phyloP scores from a whole-genome alignment of 2,888 invertebrate species.

The Thymelicus sylvestris region DNA sequence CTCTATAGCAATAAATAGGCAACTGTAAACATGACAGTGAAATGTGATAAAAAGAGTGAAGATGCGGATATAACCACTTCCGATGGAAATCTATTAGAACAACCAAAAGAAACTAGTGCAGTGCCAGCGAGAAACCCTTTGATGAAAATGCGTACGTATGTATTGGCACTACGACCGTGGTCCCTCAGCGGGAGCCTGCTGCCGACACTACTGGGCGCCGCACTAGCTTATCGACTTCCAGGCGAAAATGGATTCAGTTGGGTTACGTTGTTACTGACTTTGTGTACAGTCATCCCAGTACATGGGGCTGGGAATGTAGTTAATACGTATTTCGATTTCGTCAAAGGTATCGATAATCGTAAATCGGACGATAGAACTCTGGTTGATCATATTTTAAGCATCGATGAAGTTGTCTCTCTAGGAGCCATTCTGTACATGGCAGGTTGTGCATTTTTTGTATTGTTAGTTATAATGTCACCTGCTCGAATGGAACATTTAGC shows the following conservation, averaged over 20 bases:
- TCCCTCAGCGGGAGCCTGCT: slow-evolving; percentile 95
- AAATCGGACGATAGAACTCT: slow-evolving; percentile 97
- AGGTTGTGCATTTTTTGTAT: slow-evolving; percentile 93
- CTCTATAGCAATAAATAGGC: neutral
- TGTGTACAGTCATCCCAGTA: slow-evolving; percentile 94
- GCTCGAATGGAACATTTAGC: slow-evolving; percentile 98
- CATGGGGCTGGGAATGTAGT: slow-evolving; percentile 98
- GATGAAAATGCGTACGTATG: slow-evolving; percentile 95
- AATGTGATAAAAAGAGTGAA: slow-evolving; percentile 55
- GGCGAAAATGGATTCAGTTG: slow-evolving; percentile 91
- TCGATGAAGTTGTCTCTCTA: slow-evolving; percentile 91
- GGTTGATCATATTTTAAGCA: slow-evolving; percentile 94
- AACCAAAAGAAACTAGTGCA: slow-evolving; percentile 66
- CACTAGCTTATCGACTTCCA: slow-evolving; percentile 93
- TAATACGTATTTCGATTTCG: slow-evolving; percentile 97
- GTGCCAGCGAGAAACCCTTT: slow-evolving; percentile 80
- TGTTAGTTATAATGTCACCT: slow-evolving; percentile 91
- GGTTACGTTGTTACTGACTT: slow-evolving; percentile 91
- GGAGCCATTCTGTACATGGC: slow-evolving; percentile 95
- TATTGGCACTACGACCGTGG: slow-evolving; percentile 96
- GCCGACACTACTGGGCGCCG: slow-evolving; percentile 95
- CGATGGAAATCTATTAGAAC: slow-evolving; percentile 76
- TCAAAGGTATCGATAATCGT: slow-evolving; percentile 96
- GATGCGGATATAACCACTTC: slow-evolving; percentile 67
- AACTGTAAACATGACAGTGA: slow-evolving; percentile 42